phyloP scores from a whole-genome alignment of 2,888 invertebrate species.

The Sepioteuthis lessoniana region DNA sequence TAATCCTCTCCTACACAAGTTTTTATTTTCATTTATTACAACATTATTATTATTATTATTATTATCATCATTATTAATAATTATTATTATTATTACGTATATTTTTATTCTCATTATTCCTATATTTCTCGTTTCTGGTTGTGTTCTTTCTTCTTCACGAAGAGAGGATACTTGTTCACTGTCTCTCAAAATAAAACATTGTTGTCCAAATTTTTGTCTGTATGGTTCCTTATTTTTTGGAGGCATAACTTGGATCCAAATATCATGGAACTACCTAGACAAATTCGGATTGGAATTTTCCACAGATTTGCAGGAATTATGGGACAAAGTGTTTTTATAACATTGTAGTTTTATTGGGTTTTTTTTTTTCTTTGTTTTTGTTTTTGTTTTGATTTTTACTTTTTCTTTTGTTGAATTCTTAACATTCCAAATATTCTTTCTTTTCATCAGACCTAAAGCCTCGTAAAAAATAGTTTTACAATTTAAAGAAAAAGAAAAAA shows the following conservation, averaged over 20 bases:
- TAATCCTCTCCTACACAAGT: neutral
- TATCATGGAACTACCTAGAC: conserved; percentile 5
- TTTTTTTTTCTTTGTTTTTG: neutral
- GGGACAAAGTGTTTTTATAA: neutral
- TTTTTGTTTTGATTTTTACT: neutral
- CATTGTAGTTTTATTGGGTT: neutral
- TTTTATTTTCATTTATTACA: neutral
- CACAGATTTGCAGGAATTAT: neutral
- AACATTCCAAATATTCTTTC: neutral
- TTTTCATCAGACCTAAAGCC: neutral
- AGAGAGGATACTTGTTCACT: conserved; percentile 44
- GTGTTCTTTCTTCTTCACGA: conserved; percentile 34
- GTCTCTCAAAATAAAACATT: conserved; percentile 46
- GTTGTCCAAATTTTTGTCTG: conserved; percentile 39
- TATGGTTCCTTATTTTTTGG: neutral
- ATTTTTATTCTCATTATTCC: neutral
- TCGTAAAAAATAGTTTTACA: neutral
- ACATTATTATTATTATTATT: conserved; percentile 38
- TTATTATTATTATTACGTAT: neutral
- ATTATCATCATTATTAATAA: conserved; percentile 12
- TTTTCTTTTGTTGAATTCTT: neutral
- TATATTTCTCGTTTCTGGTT: neutral
- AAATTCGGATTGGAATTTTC: neutral
- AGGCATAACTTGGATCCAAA: neutral
- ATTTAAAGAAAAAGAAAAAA: neutral